Evolutionary conservation across 2,888 invertebrate genomes (phyloP).

Genomic region (Netelia inedita): DNA sequence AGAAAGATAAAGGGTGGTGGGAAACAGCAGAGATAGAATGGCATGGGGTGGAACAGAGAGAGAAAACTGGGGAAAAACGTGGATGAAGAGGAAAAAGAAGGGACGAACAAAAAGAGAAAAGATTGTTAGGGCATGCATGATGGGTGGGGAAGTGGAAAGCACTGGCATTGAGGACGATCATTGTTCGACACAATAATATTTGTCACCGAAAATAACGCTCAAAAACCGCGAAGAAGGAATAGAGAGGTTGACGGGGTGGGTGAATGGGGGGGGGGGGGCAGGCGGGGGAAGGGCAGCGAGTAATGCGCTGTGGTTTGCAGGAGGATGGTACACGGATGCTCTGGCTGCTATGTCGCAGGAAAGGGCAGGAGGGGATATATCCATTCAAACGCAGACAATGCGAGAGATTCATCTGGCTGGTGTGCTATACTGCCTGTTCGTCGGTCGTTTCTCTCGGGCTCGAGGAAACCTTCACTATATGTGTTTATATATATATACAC

Average conservation of each 20-base stretch:
- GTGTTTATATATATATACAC: conserved; percentile 10
- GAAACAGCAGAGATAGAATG: conserved; percentile 43
- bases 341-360: conserved; percentile 61
- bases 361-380: conserved; percentile 74
- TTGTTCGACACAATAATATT: conserved; percentile 85
- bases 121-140: conserved; percentile 56
- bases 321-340: conserved; percentile 48
- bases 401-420: conserved; percentile 83
- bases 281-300: neutral
- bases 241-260: conserved; percentile 61
- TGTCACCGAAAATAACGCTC: conserved; percentile 84
- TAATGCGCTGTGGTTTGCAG: conserved; percentile 54
- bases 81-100: conserved; percentile 47
- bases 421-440: conserved; percentile 71
- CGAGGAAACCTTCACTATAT: conserved; percentile 54
- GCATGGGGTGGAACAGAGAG: neutral
- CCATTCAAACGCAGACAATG: conserved; percentile 70
- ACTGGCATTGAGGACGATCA: conserved; percentile 82
- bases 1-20: conserved; percentile 25
- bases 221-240: conserved; percentile 74
- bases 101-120: conserved; percentile 42
- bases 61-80: conserved; percentile 51
- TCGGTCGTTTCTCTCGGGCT: conserved; percentile 64
- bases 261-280: neutral
- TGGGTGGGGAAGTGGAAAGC: conserved; percentile 56